Base-by-base conservation (phyloP, 2,888 invertebrate genomes). In the Ophraella communa region DNA sequence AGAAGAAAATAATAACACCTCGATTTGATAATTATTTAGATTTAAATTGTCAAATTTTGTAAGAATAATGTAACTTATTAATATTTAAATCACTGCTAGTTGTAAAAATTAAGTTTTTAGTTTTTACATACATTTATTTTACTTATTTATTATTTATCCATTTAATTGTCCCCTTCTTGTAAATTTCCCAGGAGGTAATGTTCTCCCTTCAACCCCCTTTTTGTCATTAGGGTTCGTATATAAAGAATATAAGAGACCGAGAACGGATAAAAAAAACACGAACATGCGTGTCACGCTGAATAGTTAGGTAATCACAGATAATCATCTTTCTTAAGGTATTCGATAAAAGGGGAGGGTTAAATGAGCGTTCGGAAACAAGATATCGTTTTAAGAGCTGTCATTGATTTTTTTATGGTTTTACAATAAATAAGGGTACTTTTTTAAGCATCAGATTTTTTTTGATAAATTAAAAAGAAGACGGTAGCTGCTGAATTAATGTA, bases 231-330 rank as follows among this genome's bases (percentile, higher is more conserved):
- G 49, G 24, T 17, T 14, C 11, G n/a, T 21, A 23, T n/a, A n/a
- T n/a, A n/a, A 17, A 14, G 21, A 45, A 17, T 17, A 27, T 14
- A 20, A 51, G 27, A 8, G 14, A 39, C 27, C 45, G 30, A 45
- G 27, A 55, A 55, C 42, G 24, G 44, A 56, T 30, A 45, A n/a
- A 56, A 45, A 30, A 56, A 56, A 56, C 56, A 56, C 56, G 56
- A 56, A 56, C 45, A 20, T 56, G 56, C 56, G 45, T 56, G 56
- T 56, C 45, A 30, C 10, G 56, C 21, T 56, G 56, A 45, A 18
- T 56, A 30, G 54, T 44, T 55, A 44, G 42, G 44, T 55, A 55
- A 55, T 44, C 42, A 45, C 44, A 44, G 42, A 55, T 55, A 55
- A 55, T 44, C 42, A 45, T 56, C 56, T 20, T 44, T 55, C 42